Conservation (phyloP, 2,113 vertebrate species). For the Enhydra lutris region DNA sequence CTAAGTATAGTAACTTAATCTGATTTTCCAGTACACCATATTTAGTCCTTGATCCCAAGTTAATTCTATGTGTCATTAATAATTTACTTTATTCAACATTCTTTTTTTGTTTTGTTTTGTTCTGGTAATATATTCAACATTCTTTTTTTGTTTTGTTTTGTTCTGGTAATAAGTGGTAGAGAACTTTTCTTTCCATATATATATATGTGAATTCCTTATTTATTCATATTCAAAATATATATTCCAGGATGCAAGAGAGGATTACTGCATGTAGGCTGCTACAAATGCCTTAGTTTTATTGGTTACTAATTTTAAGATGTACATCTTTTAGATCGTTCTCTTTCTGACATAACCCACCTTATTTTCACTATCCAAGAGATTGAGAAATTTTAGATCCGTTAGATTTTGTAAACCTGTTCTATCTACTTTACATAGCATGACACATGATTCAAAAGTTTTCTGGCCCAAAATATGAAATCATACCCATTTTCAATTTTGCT, state of each 20-base stretch:
- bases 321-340: not conserved
- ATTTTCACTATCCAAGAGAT: not conserved
- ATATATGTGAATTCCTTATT: not conserved
- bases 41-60: constrained; percentile 39
- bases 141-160: constrained; percentile 3
- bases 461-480: not conserved
- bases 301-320: not conserved
- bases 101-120: not conserved
- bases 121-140: not conserved
- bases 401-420: not conserved
- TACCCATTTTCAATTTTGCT: not conserved
- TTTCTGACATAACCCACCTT: not conserved
- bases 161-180: not conserved
- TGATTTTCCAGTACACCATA: constrained; percentile 55
- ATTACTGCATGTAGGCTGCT: not conserved
- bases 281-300: not conserved
- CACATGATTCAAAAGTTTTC: not conserved
- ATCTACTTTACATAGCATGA: not conserved
- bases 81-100: constrained; percentile 32
- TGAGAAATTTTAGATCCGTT: not conserved
- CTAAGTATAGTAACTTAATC: constrained; percentile 70
- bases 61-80: constrained; percentile 49
- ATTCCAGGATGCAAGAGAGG: not conserved
- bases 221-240: constrained; percentile 1
- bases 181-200: not conserved